A percentile compares a stretch with the other conserved stretches of the same genome.
phyloP scores from a whole-genome alignment of 2,888 invertebrate species.

The Eupithecia vulgata region DNA sequence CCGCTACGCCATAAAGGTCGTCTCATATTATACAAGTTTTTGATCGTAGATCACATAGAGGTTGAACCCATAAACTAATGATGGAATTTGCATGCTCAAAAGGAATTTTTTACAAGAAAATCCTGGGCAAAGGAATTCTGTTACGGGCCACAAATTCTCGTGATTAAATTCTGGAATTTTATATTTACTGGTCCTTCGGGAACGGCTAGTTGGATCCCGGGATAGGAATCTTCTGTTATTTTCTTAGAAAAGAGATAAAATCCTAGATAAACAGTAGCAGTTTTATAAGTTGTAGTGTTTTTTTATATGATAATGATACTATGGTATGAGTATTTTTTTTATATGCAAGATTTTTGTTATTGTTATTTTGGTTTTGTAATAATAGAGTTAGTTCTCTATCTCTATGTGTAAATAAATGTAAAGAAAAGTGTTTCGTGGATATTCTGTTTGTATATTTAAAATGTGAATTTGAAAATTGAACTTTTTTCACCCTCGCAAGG shows the following conservation, averaged over 20 bases:
- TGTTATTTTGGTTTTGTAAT: background rate
- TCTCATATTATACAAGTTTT: background rate
- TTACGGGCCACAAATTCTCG: slow-evolving; percentile 16
- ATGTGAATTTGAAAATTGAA: background rate
- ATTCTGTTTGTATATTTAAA: too few species aligned
- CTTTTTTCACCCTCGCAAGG: background rate
- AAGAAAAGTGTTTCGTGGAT: too few species aligned
- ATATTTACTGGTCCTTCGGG: slow-evolving; percentile 28
- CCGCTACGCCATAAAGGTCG: background rate
- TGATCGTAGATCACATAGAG: background rate
- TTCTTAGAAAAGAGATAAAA: slow-evolving; percentile 20
- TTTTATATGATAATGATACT: too few species aligned
- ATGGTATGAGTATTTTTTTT: too few species aligned
- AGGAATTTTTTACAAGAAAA: background rate
- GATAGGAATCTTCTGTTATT: slow-evolving; percentile 23
- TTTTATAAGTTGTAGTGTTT: too few species aligned
- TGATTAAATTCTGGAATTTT: slow-evolving; percentile 28
- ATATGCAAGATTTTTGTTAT: background rate
- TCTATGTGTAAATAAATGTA: background rate
- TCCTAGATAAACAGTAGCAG: slow-evolving; percentile 6
- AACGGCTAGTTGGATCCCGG: slow-evolving; percentile 12
- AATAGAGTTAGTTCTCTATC: background rate
- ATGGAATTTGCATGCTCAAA: slow-evolving; percentile 14
- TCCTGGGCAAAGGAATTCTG: background rate
- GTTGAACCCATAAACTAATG: slow-evolving; percentile 6